Evolutionary conservation across 2,888 invertebrate species (phyloP), one percentile per base, ranked within the genome.

Genomic region (Pomacea canaliculata): DNA sequence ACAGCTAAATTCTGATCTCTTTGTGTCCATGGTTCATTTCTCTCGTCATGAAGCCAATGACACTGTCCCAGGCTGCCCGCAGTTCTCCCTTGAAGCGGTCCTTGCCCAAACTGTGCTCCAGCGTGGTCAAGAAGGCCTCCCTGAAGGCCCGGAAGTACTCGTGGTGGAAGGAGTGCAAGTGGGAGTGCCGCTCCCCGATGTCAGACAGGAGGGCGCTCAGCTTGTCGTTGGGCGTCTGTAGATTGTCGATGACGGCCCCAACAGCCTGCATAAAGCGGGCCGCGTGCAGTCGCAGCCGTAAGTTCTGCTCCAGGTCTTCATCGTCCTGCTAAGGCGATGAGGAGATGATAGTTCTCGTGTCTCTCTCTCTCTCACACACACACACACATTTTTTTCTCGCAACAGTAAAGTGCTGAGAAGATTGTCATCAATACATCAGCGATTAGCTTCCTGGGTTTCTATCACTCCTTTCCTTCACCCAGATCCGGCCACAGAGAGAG

Each of bases 201-300:
- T 63, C 63, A 19, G 10, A 10, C 63, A 63, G 63, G 12, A 27
- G n/a, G 63, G 23, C 27, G 23, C 19, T 12, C 8, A 63, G 19
- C 63, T 63, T 27, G 27, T 63, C 27, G 12, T 19, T 19, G 2
- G 19, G n/a, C 10, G 10, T 2, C 23, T 63, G 23, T 19, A 63
- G 63, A 7, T 27, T n/a, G 63, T 63, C 63, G 10, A 63, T 27
- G 23, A 63, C 63, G 27, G 63, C 63, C 10, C 63, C 63, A 12
- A 63, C 27, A 12, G 63, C 63, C 63, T 63, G 63, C 63, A 63
- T 63, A 19, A 63, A 63, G 63, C 63, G 63, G 12, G 63, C 63
- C 0, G 63, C 63, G 27, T 63, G 63, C n/a, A 10, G 10, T 19
- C 63, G 10, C 23, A 63, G 27, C 23, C 10, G 2, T 0, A 19